These are phyloP conservation scores for Solea senegalensis DNA, from an alignment of 2,113 vertebrate species.

Conservation along the genomic window DNA sequence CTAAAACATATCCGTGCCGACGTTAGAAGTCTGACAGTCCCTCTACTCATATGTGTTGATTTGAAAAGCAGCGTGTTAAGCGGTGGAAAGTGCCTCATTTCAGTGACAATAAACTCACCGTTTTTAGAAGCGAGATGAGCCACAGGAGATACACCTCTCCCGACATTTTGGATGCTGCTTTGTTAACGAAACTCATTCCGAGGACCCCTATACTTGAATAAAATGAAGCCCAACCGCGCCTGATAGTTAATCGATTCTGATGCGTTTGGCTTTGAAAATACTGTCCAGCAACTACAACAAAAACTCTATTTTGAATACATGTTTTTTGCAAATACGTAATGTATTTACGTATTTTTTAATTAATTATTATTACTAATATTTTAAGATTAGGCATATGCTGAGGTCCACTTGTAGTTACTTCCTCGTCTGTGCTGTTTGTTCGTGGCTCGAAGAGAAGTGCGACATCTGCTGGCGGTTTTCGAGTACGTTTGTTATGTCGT, in stretches of 20 bases:
- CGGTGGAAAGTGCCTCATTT: accelerated
- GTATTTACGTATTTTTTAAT: no score
- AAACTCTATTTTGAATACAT: no score
- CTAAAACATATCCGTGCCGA: background rate
- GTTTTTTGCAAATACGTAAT: no score
- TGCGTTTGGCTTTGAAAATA: background rate
- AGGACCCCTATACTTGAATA: conserved; percentile 36
- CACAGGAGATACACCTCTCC: conserved; percentile 75
- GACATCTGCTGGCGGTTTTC: conserved; percentile 42
- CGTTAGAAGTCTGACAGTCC: background rate
- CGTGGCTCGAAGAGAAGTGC: background rate
- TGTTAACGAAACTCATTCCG: conserved; percentile 12
- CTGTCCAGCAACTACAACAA: background rate
- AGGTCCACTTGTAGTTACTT: conserved; percentile 17
- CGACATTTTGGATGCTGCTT: conserved; percentile 82
- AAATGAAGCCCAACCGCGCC: conserved; percentile 16
- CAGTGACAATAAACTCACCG: conserved; percentile 77
- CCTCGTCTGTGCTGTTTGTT: background rate
- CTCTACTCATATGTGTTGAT: accelerated
- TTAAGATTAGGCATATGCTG: conserved; percentile 15
- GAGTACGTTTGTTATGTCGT: background rate
- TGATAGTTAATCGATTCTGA: background rate
- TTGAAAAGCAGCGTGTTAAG: accelerated
- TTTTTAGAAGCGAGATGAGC: conserved; percentile 83
- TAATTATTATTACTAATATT: background rate